phyloP scores from a whole-genome alignment of 1,140 invertebrate species.

The Bradysia coprophila region DNA sequence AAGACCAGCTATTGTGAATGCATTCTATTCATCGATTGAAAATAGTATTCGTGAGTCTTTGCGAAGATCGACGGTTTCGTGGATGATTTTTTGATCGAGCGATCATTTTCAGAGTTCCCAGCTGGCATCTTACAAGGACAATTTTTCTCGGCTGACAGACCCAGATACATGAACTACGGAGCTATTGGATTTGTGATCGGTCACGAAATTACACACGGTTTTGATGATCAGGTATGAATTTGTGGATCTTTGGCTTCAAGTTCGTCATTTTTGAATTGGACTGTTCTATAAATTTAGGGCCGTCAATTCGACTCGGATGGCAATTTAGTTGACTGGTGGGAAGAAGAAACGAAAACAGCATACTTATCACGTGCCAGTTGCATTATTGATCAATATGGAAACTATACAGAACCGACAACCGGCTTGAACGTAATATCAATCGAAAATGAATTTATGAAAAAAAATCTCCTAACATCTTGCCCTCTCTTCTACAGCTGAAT shows the following conservation, averaged over 20 bases:
- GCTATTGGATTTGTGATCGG: slow-evolving; percentile 85
- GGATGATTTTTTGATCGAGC: slow-evolving; percentile 1
- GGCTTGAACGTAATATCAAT: slow-evolving; percentile 38
- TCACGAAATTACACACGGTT: slow-evolving; percentile 86
- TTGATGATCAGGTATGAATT: slow-evolving; percentile 55
- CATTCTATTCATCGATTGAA: slow-evolving; percentile 64
- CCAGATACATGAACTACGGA: slow-evolving; percentile 82
- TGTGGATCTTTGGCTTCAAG: too few species aligned
- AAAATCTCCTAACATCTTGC: background rate
- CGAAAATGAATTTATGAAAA: background rate
- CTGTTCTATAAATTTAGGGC: too few species aligned
- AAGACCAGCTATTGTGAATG: slow-evolving; percentile 60
- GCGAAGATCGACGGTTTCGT: slow-evolving; percentile 1
- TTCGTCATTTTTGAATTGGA: too few species aligned
- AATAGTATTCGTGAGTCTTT: slow-evolving; percentile 60
- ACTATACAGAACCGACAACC: slow-evolving; percentile 53
- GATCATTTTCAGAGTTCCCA: slow-evolving; percentile 47
- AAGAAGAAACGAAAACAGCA: slow-evolving; percentile 46
- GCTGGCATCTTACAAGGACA: slow-evolving; percentile 79
- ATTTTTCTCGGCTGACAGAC: slow-evolving; percentile 68
- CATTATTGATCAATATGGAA: slow-evolving; percentile 76
- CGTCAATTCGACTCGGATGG: slow-evolving; percentile 82
- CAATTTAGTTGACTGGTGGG: slow-evolving; percentile 75
- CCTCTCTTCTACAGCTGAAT: slow-evolving; percentile 41
- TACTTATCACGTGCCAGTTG: slow-evolving; percentile 62